Conservation (phyloP, 2,797 vertebrate species). For the Semotilus atromaculatus region DNA sequence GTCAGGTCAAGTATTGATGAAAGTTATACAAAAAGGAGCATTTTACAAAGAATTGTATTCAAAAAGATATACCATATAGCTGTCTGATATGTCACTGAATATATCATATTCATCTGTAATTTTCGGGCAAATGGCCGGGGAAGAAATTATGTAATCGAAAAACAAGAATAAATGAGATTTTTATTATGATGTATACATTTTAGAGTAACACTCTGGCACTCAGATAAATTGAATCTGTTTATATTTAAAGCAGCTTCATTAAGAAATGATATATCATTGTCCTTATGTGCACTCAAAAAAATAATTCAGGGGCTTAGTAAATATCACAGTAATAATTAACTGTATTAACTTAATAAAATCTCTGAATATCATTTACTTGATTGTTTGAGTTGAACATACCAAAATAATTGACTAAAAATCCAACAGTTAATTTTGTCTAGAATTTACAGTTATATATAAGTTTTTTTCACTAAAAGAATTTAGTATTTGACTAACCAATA, state of each 20-base stretch:
- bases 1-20: slow-evolving; percentile 12
- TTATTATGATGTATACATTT: not conserved
- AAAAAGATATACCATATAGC: not conserved
- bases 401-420: too few relatives aligned
- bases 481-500: too few relatives aligned
- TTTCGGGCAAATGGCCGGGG: not conserved
- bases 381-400: too few relatives aligned
- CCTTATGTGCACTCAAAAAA: too few relatives aligned
- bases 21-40: not conserved
- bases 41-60: not conserved
- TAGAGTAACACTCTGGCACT: not conserved
- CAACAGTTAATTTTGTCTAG: too few relatives aligned
- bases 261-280: not conserved
- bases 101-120: not conserved
- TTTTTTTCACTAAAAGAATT: too few relatives aligned
- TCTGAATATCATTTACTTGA: too few relatives aligned
- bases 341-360: too few relatives aligned
- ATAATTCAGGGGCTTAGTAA: too few relatives aligned
- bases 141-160: not conserved
- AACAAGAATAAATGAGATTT: not conserved
- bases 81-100: not conserved
- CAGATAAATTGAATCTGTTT: not conserved
- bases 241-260: slow-evolving; percentile 36
- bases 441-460: too few relatives aligned
- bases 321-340: too few relatives aligned